Evolutionary conservation across 1,140 invertebrate species (phyloP), one percentile per base, ranked within the genome.

Genomic region (Dinothrombium tinctorium): DNA sequence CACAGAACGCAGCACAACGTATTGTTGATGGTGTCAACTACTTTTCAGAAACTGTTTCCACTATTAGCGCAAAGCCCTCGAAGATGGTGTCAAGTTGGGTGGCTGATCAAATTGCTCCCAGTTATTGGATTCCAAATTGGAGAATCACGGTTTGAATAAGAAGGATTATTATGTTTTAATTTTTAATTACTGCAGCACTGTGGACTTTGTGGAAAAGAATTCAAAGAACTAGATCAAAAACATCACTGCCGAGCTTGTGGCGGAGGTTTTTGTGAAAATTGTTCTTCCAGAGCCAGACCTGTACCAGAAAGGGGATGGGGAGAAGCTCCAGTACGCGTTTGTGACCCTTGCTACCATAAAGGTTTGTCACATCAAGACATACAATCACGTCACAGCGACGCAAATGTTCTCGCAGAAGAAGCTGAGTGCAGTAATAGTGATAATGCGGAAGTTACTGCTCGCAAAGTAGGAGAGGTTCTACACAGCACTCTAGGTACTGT

Each of bases 181-280:
- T 17, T 37, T 11, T 19, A 33, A 24, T 41, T 33, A 52, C 49
- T 51, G 37, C 50, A 71, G 66, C 52, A 69, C 37, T 81, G 76
- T 55, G 53, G 63, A 44, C 66, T 66, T 35, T 80, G 76, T 55
- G 61, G 68, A 44, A 59, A 53, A 38, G 48, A 49, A 19, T 61
- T 65, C 45, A 51, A 54, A 17, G 46, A 47, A 45, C 26, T 49
- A 3, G 53, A 52, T 51, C 59, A 63, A 2, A 81, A 78, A 46
- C 79, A 82, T 53, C 79, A 82, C 49, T 83, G 79, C 52, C 68
- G 78, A 21, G 61, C 68, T 0, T 82, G 74, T 53, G 74, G 74
- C 15, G 64, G 76, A 54, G 72, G 73, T 28, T 72, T 79, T 50
- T 72, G 76, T 51, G 61, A 67, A 35, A 54, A 56, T 9, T 77